Evolutionary conservation across 2,113 vertebrate species (phyloP), one percentile per base, ranked within the genome.

Genomic region (Pristiophorus japonicus): DNA sequence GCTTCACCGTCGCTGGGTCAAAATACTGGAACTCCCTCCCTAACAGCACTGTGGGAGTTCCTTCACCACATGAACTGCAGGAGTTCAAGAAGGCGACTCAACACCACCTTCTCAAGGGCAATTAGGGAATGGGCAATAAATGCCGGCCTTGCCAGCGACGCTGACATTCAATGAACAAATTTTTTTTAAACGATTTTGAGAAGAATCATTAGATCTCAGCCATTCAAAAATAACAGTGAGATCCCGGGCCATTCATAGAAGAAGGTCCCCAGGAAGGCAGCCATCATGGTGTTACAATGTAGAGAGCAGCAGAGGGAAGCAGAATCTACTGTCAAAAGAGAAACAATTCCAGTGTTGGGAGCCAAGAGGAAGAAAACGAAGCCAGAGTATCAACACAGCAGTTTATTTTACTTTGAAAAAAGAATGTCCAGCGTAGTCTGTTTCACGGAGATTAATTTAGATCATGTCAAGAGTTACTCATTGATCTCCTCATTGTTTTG

Each of bases 401-500:
- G 18, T 38, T 34, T 38, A 59, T 59, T 88, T 55, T 59, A 88
- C 18, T 92, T 24, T 92, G 88, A 38, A 63, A 88, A 42, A 18
- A 63, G 38, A 63, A 91, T 91, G 88, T 38, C 88, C 88, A 91
- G 88, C 59, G n/a, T 2, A 20, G 10, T 20, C 59, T 65, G 88
- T 18, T 51, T 65, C 88, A 42, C 88, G 42, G 88, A 65, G 63
- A 70, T 94, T 94, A 94, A 94, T 94, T 94, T 67, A 45, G 65
- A 67, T 66, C 38, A 47, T 67, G 38, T 10, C 27, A 12, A 70
- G 65, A 94, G 92, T 11, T 67, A 12, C 22, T 24, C 92, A 45
- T 67, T 94, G 92, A 94, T 94, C 92, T 94, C 4, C 10, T 42
- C 92, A 94, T 70, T 94, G 92, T 94, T 94, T 94, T 66, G 92